Evolutionary conservation across 2,888 invertebrate species (phyloP), one percentile per base, ranked within the genome.

Genomic region (Labia minor): DNA sequence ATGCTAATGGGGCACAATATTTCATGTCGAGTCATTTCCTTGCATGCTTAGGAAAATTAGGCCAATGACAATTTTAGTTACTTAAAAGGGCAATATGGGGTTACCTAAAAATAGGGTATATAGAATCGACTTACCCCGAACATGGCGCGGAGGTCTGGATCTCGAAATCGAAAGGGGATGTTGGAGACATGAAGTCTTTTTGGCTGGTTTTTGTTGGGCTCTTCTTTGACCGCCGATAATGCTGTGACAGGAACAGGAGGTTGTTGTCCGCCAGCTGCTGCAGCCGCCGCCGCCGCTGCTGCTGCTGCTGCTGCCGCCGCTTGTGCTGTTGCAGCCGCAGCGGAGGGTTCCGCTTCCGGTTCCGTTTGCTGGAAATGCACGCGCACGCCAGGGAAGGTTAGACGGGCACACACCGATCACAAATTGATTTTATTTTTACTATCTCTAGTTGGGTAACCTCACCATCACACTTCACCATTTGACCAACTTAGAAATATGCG

Each of bases 101-200:
- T 3, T 26, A 26, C 4, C 26, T 26, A 26, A 26, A 26, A 26
- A 26, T 26, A 26, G 26, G 8, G 26, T 6, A 26, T 6, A 26
- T 26, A 26, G 8, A 26, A 6, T 26, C 4, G 76, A 86, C 94
- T 86, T 83, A 97, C 97, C 85, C 95, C 96, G 81, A 98, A 95
- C 90, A 98, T 94, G 75, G 94, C 92, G 80, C 96, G 88, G 73
- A 99, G 86, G 81, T 99, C 98, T 71, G 96, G 96, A 83, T 99
- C 98, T 82, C 98, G 88, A 83, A 97, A 99, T 78, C 98, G 86
- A 85, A 99, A 99, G 76, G 99, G 99, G 84, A 99, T 99, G 85
- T 99, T 99, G 77, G 96, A 97, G 77, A 99, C 97, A 81, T 99
- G 98, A 74, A 99, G 86, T 77, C 99, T 85, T 80, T 99, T 97